Conservation (phyloP, 2,797 vertebrate species). For the Malacoraja senta region DNA sequence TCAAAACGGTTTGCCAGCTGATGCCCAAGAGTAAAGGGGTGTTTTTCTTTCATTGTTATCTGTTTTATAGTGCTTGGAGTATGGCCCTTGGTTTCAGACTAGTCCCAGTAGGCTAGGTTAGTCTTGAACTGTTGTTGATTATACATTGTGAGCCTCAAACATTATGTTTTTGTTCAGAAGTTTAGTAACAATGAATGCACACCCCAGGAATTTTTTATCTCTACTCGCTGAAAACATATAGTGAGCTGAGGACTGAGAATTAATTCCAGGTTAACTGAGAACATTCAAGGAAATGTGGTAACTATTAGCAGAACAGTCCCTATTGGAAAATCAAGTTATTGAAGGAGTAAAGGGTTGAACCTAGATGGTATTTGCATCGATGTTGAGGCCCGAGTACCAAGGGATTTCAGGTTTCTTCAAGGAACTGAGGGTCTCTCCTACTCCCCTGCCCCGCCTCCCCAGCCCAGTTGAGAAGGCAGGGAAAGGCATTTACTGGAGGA, state of each 20-base stretch:
- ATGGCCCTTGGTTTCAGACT: neutral
- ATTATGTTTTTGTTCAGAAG: neutral
- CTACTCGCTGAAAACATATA: neutral
- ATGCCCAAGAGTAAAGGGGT: too few relatives aligned
- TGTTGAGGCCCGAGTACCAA: neutral
- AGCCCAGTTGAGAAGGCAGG: neutral
- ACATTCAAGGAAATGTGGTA: neutral
- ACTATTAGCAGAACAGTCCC: neutral
- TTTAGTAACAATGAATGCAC: neutral
- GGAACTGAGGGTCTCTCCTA: neutral
- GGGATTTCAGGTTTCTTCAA: neutral
- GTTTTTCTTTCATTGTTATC: neutral
- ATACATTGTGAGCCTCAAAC: neutral
- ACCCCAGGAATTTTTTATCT: neutral
- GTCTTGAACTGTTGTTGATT: neutral
- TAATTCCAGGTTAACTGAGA: neutral
- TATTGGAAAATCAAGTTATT: neutral
- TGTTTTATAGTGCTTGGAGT: neutral
- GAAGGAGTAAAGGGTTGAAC: neutral
- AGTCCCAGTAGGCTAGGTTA: neutral
- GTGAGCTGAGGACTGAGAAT: neutral
- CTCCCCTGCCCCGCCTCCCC: too few relatives aligned
- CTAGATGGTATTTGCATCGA: neutral
- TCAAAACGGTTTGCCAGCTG: too few relatives aligned
- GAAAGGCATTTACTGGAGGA: too few relatives aligned